Evolutionary conservation across 2,888 invertebrate genomes (phyloP), one percentile per base, ranked within the genome.

Genomic region (Meiosimyza decipiens): DNA sequence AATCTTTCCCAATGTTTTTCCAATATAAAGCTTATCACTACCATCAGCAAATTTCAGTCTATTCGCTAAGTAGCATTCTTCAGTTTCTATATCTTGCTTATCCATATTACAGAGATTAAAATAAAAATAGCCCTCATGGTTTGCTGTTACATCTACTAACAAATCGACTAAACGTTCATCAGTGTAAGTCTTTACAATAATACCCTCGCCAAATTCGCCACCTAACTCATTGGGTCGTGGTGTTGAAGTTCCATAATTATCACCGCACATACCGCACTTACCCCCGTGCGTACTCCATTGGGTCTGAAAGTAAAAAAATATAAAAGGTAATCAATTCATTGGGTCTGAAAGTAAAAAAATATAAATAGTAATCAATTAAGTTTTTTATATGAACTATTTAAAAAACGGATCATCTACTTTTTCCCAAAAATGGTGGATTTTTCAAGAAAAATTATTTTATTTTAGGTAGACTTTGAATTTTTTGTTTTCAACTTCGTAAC

Each of bases 191-290:
- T 81, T 76, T 0, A 89, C 89, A 62, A 90, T 88, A 4, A 85
- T 80, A 3, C 90, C 90, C n/a, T 79, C 79, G 72, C 88, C 88
- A 77, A 87, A 90, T 52, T 71, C 77, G n/a, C 90, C 90, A 6
- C 89, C 89, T 67, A 89, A 83, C 78, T 91, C 90, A 77, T 90
- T 88, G 7, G 85, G 81, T 64, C 90, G 84, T 0, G 91, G 91
- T 51, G 77, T 82, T 0, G 82, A 68, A 3, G 82, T 33, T 3
- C 84, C 80, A 74, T 86, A 90, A 74, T 87, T 82, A 79, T 91
- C 90, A 2, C 91, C 91, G 76, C 90, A 91, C 1, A 87, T 76
- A 0, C 91, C 91, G 77, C 91, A 91, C 65, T 85, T 85, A 2
- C 89, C 90, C 2, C 79, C 81, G 74, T 88, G 84, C 28, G 79